A percentile compares a stretch with the other conserved stretches of the same genome.
Evolutionary conservation across 2,888 invertebrate genomes (phyloP).

Genomic region (Ectropis crepuscularia): DNA sequence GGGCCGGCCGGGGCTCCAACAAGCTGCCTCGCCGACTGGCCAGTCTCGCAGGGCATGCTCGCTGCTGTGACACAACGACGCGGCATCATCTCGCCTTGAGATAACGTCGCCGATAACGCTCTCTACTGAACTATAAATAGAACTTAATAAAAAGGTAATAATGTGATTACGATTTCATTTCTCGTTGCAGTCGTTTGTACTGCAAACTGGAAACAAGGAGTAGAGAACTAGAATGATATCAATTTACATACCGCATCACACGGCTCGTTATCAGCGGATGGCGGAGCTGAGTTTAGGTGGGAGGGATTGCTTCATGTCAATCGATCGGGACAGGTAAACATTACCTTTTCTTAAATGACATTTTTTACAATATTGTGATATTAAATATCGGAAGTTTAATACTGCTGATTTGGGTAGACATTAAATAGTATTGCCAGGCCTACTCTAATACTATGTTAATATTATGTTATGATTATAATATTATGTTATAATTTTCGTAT

Average conservation of each 20-base stretch:
- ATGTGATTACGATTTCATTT: slow-evolving; percentile 66
- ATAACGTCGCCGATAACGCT: slow-evolving; percentile 80
- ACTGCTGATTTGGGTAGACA: too few relatives aligned
- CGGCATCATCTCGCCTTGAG: slow-evolving; percentile 74
- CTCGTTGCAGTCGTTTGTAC: slow-evolving; percentile 40
- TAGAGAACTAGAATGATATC: slow-evolving; percentile 23
- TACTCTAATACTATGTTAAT: too few relatives aligned
- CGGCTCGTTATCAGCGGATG: slow-evolving; percentile 23
- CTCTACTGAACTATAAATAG: slow-evolving; percentile 72
- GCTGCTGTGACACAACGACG: slow-evolving; percentile 43
- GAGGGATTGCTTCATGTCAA: slow-evolving; percentile 8
- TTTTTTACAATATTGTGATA: too few relatives aligned
- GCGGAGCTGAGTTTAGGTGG: slow-evolving; percentile 13
- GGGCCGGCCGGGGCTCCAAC: slow-evolving; percentile 34
- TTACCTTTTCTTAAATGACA: not conserved
- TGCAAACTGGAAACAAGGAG: slow-evolving; percentile 25
- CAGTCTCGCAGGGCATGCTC: slow-evolving; percentile 43
- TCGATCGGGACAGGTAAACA: not conserved
- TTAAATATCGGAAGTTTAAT: too few relatives aligned
- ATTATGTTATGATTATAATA: too few relatives aligned
- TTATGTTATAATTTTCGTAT: too few relatives aligned
- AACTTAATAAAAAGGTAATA: slow-evolving; percentile 79
- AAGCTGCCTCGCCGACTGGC: slow-evolving; percentile 41
- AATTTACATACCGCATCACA: slow-evolving; percentile 26
- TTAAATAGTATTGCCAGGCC: too few relatives aligned